Conservation (phyloP, 2,113 vertebrate genomes). For the Nanorana parkeri region DNA sequence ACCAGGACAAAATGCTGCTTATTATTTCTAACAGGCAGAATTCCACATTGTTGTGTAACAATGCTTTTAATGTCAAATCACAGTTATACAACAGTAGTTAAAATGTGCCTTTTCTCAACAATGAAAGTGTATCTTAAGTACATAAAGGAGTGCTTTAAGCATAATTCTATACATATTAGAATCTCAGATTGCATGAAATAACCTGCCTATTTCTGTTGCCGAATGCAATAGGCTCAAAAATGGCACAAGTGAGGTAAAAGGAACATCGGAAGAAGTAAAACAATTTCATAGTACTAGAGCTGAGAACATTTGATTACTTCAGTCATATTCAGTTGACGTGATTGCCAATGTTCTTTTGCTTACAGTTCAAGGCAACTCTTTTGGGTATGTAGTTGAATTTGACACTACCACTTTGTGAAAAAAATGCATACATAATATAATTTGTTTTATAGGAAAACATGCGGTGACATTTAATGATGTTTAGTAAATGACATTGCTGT, state of each 20-base stretch:
- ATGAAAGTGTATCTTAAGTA: slow-evolving; percentile 9
- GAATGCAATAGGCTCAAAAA: slow-evolving; percentile 17
- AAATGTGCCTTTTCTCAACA: not conserved
- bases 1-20: slow-evolving; percentile 35
- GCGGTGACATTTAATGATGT: too few species aligned
- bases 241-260: slow-evolving; percentile 21
- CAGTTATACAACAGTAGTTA: slow-evolving; percentile 4
- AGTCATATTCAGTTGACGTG: slow-evolving; percentile 38
- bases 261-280: not conserved
- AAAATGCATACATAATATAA: too few species aligned
- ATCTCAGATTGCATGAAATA: not conserved
- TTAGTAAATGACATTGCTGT: too few species aligned
- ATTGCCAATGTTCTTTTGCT: slow-evolving; percentile 38
- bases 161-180: not conserved
- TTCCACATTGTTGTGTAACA: not conserved
- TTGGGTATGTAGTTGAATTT: not conserved
- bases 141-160: not conserved
- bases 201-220: not conserved
- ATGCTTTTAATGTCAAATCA: slow-evolving; percentile 20
- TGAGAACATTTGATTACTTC: slow-evolving; percentile 44
- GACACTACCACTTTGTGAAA: too few species aligned
- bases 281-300: slow-evolving; percentile 30
- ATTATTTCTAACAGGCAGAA: slow-evolving; percentile 26
- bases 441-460: too few species aligned
- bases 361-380: slow-evolving; percentile 20